These are phyloP conservation scores for Cryptocephalus primarius DNA, from an alignment of 2,888 invertebrate species.

Conservation along the genomic window DNA sequence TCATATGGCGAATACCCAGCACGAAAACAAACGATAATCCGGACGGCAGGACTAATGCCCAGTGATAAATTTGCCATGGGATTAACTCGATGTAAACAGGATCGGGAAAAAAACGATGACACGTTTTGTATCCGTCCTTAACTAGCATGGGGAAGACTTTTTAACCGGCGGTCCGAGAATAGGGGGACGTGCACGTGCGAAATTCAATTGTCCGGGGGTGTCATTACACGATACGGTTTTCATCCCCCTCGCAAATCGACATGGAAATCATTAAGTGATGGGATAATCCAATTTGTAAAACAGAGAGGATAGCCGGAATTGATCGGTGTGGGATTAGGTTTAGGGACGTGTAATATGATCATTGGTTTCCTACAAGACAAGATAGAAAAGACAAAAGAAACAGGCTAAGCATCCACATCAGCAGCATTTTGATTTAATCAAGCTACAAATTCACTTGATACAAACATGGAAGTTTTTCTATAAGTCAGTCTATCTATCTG, in stretches of 20 bases:
- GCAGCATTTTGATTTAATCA: no score
- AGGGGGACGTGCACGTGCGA: slow-evolving; percentile 19
- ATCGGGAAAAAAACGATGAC: slow-evolving; percentile 10
- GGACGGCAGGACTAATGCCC: slow-evolving; percentile 13
- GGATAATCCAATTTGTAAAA: slow-evolving; percentile 16
- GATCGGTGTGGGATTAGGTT: no score
- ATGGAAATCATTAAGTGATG: slow-evolving; percentile 13
- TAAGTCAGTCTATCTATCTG: no score
- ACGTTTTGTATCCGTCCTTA: slow-evolving; percentile 6
- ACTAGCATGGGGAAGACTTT: slow-evolving; percentile 2
- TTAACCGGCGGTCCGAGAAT: slow-evolving; percentile 3
- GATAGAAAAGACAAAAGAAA: no score
- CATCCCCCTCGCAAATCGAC: slow-evolving; percentile 13
- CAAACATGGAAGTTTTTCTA: no score
- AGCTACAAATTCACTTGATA: no score
- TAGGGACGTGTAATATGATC: no score
- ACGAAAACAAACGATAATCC: no score
- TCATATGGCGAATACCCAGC: no score
- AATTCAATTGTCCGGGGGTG: slow-evolving; percentile 32
- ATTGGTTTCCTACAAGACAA: no score
- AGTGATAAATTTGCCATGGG: slow-evolving; percentile 15
- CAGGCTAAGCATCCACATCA: no score
- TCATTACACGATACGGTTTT: slow-evolving; percentile 22
- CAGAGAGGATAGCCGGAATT: slow-evolving; percentile 7
- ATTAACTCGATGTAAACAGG: slow-evolving; percentile 16